phyloP scores from a whole-genome alignment of 2,888 invertebrate species.

The Macaria notata region DNA sequence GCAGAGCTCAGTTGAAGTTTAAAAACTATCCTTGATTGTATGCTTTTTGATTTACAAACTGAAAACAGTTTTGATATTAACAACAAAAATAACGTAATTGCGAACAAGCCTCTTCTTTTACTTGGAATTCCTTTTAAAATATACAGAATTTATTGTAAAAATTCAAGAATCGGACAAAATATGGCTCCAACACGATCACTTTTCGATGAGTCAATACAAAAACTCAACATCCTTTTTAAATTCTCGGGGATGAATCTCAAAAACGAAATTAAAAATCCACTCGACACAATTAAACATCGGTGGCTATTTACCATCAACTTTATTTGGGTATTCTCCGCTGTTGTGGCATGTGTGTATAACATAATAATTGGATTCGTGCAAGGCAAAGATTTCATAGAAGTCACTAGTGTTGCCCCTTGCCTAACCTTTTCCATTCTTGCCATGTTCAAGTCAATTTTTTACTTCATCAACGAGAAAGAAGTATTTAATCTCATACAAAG shows the following conservation, averaged over 20 bases:
- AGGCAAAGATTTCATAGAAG: constrained; percentile 41
- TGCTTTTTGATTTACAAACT: too few relatives aligned
- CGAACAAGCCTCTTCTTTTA: too few relatives aligned
- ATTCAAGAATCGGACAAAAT: too few relatives aligned
- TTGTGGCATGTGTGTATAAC: constrained; percentile 32
- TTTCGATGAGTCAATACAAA: constrained; percentile 40
- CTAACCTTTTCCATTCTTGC: constrained; percentile 36
- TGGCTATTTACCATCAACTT: constrained; percentile 40
- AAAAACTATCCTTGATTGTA: too few relatives aligned
- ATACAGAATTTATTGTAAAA: too few relatives aligned
- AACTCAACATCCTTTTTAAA: constrained; percentile 36
- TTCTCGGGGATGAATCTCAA: constrained; percentile 40
- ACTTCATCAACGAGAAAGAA: constrained; percentile 33
- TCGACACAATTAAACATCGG: constrained; percentile 35
- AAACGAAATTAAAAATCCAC: constrained; percentile 24
- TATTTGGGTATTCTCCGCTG: constrained; percentile 37
- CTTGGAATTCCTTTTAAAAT: too few relatives aligned
- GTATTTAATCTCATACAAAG: constrained; percentile 32
- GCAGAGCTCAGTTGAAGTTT: too few relatives aligned
- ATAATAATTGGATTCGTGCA: constrained; percentile 33
- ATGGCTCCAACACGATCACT: too few relatives aligned
- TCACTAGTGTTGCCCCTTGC: constrained; percentile 46
- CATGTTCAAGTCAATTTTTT: constrained; percentile 38
- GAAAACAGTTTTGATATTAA: too few relatives aligned
- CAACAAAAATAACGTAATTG: too few relatives aligned